These are phyloP conservation scores for Drosophila putrida DNA, from an alignment of 2,888 invertebrate species.

Conservation along the genomic window DNA sequence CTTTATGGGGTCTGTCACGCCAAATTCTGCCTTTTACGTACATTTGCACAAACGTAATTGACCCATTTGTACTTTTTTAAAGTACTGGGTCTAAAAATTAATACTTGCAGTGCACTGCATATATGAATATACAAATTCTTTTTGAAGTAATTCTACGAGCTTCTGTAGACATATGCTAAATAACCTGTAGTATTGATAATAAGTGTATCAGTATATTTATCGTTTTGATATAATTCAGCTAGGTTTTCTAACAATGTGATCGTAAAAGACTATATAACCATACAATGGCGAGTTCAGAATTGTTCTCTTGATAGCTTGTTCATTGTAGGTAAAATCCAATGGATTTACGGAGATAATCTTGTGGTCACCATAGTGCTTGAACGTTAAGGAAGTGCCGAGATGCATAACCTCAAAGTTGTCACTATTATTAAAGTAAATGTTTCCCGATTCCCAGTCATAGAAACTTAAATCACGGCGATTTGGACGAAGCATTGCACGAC, in stretches of 20 bases:
- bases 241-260: slow-evolving; percentile 51
- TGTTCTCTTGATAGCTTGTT: slow-evolving; percentile 34
- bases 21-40: no score
- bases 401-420: slow-evolving; percentile 45
- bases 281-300: slow-evolving; percentile 48
- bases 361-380: slow-evolving; percentile 52
- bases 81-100: no score
- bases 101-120: no score
- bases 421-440: slow-evolving; percentile 35
- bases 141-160: no score
- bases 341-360: slow-evolving; percentile 51
- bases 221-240: neutral
- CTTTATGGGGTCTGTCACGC: no score
- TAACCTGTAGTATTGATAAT: no score
- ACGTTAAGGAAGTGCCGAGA: slow-evolving; percentile 33
- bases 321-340: neutral
- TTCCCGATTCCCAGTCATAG: slow-evolving; percentile 55
- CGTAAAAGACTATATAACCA: slow-evolving; percentile 49
- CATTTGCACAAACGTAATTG: no score
- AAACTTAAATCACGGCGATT: slow-evolving; percentile 47
- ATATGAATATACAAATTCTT: no score
- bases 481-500: slow-evolving; percentile 30
- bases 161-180: no score
- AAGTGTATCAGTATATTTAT: no score
- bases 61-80: no score